phyloP scores from a whole-genome alignment of 2,888 invertebrate genomes.

The Holacanthella duospinosa region DNA sequence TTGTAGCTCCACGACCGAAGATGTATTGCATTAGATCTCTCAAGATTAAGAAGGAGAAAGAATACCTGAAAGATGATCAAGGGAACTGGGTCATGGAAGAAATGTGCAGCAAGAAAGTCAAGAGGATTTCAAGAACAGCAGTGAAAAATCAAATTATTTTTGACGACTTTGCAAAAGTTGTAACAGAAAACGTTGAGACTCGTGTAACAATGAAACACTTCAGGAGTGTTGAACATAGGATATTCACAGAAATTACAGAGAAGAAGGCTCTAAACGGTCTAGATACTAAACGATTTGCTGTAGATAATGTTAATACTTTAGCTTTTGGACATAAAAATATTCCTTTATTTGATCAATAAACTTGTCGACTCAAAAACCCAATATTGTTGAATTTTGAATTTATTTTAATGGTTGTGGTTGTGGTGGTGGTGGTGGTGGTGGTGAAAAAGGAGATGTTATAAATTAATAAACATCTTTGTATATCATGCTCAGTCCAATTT shows the following conservation, averaged over 20 bases:
- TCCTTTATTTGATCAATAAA: no score
- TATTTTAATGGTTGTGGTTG: no score
- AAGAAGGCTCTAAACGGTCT: conserved; percentile 13
- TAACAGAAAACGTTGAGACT: conserved; percentile 1
- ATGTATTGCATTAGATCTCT: conserved; percentile 1
- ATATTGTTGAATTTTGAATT: no score
- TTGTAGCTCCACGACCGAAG: not conserved
- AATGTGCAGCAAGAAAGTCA: conserved; percentile 10
- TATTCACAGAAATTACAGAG: conserved; percentile 7
- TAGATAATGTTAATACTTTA: not conserved
- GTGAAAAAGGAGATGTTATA: no score
- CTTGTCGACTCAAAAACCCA: no score
- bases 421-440: no score
- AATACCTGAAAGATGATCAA: not conserved
- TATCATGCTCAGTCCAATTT: no score
- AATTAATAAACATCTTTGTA: no score
- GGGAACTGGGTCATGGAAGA: not conserved
- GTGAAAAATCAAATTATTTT: conserved; percentile 7
- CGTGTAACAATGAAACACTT: conserved; percentile 2
- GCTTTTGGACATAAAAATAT: conserved; percentile 18
- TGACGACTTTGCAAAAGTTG: not conserved
- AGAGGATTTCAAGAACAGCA: conserved; percentile 12
- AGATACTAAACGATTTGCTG: conserved; percentile 14
- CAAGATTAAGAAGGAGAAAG: conserved; percentile 12
- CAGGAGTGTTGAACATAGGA: not conserved